Evolutionary conservation across 2,113 vertebrate species (phyloP).

Genomic region (Corapipo altera): DNA sequence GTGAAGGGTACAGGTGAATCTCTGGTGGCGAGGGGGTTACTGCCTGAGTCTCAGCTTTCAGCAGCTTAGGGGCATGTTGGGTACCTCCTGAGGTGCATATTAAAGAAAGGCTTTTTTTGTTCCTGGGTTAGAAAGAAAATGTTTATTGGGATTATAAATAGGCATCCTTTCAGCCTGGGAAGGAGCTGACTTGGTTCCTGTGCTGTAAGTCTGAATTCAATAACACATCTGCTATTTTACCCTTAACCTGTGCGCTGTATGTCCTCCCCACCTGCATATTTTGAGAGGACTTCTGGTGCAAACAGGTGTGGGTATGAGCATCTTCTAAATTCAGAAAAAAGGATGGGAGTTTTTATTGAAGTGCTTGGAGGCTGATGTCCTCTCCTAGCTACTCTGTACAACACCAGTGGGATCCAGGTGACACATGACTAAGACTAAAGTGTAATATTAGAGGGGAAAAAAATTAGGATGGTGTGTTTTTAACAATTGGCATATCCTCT

Average conservation of each 20-base stretch:
- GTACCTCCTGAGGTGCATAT: not conserved
- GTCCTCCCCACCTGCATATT: not conserved
- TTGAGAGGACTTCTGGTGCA: not conserved
- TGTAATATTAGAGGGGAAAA: not conserved
- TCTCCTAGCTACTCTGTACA: not conserved
- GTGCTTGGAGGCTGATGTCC: not conserved
- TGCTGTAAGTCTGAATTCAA: not conserved
- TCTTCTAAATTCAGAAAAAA: not conserved
- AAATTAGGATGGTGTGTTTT: not conserved
- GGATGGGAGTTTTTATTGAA: not conserved
- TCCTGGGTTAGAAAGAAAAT: not conserved
- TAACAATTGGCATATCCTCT: not conserved
- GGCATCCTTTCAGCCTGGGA: accelerated
- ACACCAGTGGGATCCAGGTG: accelerated
- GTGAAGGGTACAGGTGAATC: not conserved
- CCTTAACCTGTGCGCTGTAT: accelerated
- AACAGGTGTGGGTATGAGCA: accelerated
- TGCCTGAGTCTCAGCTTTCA: not conserved
- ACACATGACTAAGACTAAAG: not conserved
- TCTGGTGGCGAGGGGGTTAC: not conserved
- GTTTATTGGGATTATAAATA: not conserved
- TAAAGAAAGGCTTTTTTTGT: not conserved
- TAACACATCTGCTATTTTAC: not conserved
- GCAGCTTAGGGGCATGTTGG: not conserved
- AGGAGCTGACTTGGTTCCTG: not conserved